Evolutionary conservation across 2,797 vertebrate genomes (phyloP).

Genomic region (Helicolenus hilgendorfi): DNA sequence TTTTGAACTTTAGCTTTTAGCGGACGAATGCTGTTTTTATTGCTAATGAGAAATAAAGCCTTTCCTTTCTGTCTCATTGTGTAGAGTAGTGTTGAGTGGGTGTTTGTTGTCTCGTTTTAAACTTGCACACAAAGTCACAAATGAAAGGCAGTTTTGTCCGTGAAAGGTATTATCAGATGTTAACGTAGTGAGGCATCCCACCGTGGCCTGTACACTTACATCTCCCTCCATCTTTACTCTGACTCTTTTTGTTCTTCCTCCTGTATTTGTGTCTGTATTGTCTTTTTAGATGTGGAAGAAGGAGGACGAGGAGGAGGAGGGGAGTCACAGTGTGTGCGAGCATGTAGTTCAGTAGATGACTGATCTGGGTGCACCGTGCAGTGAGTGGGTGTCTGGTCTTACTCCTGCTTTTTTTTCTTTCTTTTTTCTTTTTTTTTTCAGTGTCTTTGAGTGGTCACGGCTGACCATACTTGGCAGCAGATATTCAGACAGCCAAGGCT

Average conservation of each 20-base stretch:
- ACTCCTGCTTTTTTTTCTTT: background rate
- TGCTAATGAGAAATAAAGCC: constrained; percentile 1
- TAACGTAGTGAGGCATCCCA: background rate
- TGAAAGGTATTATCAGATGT: constrained; percentile 22
- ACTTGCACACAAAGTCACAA: constrained; percentile 14
- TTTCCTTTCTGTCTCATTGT: background rate
- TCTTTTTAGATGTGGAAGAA: constrained; percentile 10
- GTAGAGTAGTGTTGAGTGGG: background rate
- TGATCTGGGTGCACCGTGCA: constrained; percentile 31
- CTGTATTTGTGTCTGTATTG: constrained; percentile 15
- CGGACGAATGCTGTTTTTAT: background rate
- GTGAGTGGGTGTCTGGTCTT: constrained; percentile 53
- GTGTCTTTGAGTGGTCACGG: constrained; percentile 44
- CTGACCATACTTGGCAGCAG: constrained; percentile 62
- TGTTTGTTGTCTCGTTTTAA: constrained; percentile 12
- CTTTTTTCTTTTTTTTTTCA: background rate
- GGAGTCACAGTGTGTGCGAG: constrained; percentile 18
- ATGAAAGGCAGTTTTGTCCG: constrained; percentile 13
- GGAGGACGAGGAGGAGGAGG: background rate
- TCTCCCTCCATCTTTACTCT: constrained; percentile 11
- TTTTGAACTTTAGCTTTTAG: constrained; percentile 7
- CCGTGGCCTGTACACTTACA: background rate
- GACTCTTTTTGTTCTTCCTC: background rate
- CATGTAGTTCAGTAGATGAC: constrained; percentile 49
- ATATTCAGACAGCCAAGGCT: constrained; percentile 53